Evolutionary conservation across 2,797 vertebrate genomes (phyloP), one percentile per base, ranked within the genome.

Genomic region (Linurgus olivaceus): DNA sequence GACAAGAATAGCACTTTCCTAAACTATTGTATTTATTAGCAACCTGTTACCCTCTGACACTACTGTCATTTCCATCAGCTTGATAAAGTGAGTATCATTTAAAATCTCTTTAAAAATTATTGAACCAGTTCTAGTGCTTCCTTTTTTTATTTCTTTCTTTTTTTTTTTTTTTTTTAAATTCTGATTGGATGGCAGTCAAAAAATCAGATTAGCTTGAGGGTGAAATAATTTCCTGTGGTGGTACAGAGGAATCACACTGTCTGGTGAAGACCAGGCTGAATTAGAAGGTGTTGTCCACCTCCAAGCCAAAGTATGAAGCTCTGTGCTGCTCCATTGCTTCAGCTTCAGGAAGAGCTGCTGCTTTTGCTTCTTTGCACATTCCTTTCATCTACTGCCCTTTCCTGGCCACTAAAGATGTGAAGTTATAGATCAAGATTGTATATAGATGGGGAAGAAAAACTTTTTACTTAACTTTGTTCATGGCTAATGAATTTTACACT

Each of bases 1-100:
- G 96, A 95, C 97, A 96, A 97, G 97, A 97, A 93, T 82, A 89
- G 83, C 93, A 95, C 94, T 97, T 98, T 96, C 89, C 89, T 97
- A 97, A 98, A 98, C 97, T 97, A 97, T 97, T 97, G 96, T 97
- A 98, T 97, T 98, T 98, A 98, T 98, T 98, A 98, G 96, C 97
- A 97, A 98, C 97, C 96, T 98, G 96, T 98, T 98, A 97, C 97
- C 97, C 97, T 97, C 94, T 97, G 94, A 98, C 97, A 97, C 58
- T 26, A 58, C 90, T 93, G 95, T 96, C 95, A 44, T 97, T 98
- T 98, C 96, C 97, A 97, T 97, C 94, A 91, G 96, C 97, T 94
- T 87, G 93, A 97, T 97, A 68, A 90, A 97, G 68, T 91, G 94
- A 92, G 84, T 66, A 96, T 96, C 95, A 92, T 96, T 96, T 97